Percentiles rank a stretch among this genome's conserved stretches.
These are phyloP conservation scores for Melinaea menophilus DNA, from an alignment of 2,888 invertebrate species.

Conservation along the genomic window DNA sequence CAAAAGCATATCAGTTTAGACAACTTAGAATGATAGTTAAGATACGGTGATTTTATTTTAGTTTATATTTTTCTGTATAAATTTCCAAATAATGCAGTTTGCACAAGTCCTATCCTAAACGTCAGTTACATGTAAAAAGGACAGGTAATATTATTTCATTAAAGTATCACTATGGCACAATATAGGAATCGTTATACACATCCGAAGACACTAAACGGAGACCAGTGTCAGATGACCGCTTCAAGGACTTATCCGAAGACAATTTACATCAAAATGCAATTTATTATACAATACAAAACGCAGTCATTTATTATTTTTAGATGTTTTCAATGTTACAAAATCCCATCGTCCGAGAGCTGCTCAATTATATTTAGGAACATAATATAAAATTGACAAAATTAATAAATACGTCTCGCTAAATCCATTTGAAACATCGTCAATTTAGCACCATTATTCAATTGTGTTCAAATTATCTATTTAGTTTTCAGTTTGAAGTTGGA, in stretches of 20 bases:
- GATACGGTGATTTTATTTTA: no score
- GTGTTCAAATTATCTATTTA: conserved; percentile 9
- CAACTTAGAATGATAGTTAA: no score
- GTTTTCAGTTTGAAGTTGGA: neutral
- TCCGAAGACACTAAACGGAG: neutral
- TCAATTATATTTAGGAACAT: conserved; percentile 51
- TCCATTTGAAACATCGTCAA: conserved; percentile 40
- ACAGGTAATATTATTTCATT: neutral
- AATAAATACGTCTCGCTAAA: conserved; percentile 47
- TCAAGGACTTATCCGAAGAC: no score
- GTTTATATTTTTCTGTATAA: no score
- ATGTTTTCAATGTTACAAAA: neutral
- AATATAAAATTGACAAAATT: conserved; percentile 65
- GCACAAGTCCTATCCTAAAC: neutral
- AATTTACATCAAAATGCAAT: no score
- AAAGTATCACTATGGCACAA: conserved; percentile 31
- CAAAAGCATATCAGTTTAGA: no score
- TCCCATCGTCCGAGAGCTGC: conserved; percentile 4
- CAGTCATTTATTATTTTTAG: neutral
- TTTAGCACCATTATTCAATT: conserved; percentile 22
- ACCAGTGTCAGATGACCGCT: no score
- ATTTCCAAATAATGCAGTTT: neutral
- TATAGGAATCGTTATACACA: conserved; percentile 29
- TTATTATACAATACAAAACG: neutral
- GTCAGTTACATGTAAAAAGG: neutral